phyloP scores from a whole-genome alignment of 2,888 invertebrate species.

The Thereva nobilitata region DNA sequence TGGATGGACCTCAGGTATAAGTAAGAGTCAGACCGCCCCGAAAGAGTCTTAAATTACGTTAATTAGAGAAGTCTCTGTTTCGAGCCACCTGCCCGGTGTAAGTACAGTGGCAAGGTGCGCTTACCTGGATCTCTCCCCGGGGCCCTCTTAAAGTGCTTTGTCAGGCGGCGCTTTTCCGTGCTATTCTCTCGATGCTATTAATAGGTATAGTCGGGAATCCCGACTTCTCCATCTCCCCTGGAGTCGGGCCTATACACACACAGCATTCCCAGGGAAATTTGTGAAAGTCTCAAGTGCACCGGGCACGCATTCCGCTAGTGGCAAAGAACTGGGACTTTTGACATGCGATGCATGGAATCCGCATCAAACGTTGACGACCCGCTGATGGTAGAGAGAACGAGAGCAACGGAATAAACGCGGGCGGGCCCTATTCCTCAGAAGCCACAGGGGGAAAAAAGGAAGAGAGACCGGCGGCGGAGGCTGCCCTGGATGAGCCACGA shows the following conservation, averaged over 20 bases:
- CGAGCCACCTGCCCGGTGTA: constrained; percentile 22
- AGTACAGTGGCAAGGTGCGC: constrained; percentile 12
- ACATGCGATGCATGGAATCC: constrained; percentile 14
- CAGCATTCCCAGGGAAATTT: too few species aligned
- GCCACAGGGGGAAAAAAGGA: constrained; percentile 14
- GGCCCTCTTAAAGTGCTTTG: not conserved
- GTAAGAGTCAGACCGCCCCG: not conserved
- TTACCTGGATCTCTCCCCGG: constrained; percentile 15
- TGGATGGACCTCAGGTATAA: constrained; percentile 4
- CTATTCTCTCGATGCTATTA: constrained; percentile 4
- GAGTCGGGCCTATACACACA: not conserved
- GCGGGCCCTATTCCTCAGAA: constrained; percentile 26
- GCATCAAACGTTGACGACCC: constrained; percentile 12
- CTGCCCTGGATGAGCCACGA: constrained; percentile 6
- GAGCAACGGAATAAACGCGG: constrained; percentile 17
- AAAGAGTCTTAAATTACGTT: constrained; percentile 25
- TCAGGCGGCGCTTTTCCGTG: not conserved
- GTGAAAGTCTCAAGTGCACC: not conserved
- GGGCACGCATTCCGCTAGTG: constrained; percentile 13
- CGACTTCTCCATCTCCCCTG: not conserved
- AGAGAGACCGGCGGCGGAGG: not conserved
- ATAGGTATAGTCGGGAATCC: not conserved
- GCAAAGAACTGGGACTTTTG: constrained; percentile 18
- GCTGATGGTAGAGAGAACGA: constrained; percentile 18
- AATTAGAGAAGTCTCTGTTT: constrained; percentile 11